Evolutionary conservation across 2,113 vertebrate genomes (phyloP), one percentile per base, ranked within the genome.

Genomic region (Microtus ochrogaster): DNA sequence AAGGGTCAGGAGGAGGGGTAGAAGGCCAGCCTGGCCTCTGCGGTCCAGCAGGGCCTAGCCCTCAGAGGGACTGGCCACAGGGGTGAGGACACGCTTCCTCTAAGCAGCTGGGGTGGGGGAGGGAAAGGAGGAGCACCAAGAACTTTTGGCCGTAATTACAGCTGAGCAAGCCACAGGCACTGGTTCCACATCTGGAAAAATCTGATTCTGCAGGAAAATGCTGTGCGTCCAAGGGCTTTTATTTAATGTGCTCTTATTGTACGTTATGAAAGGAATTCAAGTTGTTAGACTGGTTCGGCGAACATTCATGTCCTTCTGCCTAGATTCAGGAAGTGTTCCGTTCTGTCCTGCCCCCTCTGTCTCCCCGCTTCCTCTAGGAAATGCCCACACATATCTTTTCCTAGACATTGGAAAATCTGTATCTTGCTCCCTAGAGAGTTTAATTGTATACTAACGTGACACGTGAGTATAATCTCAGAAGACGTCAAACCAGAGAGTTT

Each of bases 111-210:
- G 30, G 52, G 30, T 33, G 41, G 36, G 52, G 73, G 55, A 16
- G 21, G 77, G 44, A 39, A n/a, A 36, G 36, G 73, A 90, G 17
- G 16, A 41, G 1, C 7, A 81, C 52, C 85, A 63, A 52, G 24
- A 77, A 63, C 73, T 85, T 87, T 83, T 94, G 92, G 95, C 95
- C 58, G 30, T 90, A 92, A 90, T 30, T 88, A 77, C 72, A 74
- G 77, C 72, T 78, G 76, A 76, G 81, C 49, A 73, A 79, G 93
- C 87, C 95, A 61, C 63, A 90, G 44, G 79, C 76, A 21, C 76
- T 81, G 94, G 79, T 72, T 81, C 52, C 66, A 94, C 92, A 96
- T 96, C 85, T 97, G 96, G 91, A 97, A 96, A 97, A 96, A 90
- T 96, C 90, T 93, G 94, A 95, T 95, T 96, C 74, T 0, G 1